Percentiles rank a stretch among this genome's conserved stretches.
Evolutionary conservation across 2,113 vertebrate genomes (phyloP).

Genomic region (Syngnathus typhle): DNA sequence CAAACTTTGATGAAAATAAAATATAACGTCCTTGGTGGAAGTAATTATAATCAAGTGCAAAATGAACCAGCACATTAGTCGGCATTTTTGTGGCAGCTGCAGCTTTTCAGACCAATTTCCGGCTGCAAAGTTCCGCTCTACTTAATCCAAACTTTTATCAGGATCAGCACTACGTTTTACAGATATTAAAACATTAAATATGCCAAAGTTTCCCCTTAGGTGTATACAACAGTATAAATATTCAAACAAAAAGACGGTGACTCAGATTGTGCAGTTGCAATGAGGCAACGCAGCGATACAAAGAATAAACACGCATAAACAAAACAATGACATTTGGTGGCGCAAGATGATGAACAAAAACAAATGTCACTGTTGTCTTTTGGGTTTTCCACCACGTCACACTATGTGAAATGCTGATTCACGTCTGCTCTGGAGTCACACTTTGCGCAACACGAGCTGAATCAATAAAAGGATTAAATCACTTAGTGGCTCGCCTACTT

Average conservation of each 20-base stretch:
- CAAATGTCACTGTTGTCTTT: background rate
- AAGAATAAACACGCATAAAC: slow-evolving; percentile 1
- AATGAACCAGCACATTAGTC: background rate
- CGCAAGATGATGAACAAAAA: slow-evolving; percentile 14
- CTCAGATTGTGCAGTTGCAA: background rate
- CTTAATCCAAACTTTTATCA: slow-evolving; percentile 3
- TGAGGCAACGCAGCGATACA: too few relatives aligned
- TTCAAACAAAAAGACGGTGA: background rate
- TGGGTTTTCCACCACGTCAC: slow-evolving; percentile 18
- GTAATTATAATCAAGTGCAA: background rate
- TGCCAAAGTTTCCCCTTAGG: background rate
- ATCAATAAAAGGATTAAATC: slow-evolving; percentile 34
- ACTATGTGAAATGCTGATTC: slow-evolving; percentile 23
- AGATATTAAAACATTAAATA: background rate
- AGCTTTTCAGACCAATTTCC: background rate
- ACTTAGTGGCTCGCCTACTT: slow-evolving; percentile 36
- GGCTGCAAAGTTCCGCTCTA: background rate
- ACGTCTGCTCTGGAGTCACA: slow-evolving; percentile 29
- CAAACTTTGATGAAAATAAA: background rate
- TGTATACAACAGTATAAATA: background rate
- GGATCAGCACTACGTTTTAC: background rate
- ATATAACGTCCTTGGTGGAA: background rate
- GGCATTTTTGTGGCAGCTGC: background rate
- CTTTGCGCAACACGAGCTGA: slow-evolving; percentile 25
- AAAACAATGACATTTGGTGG: slow-evolving; percentile 12